Evolutionary conservation across 2,113 vertebrate species (phyloP), one percentile per base, ranked within the genome.

Genomic region (Amphilophus citrinellus): DNA sequence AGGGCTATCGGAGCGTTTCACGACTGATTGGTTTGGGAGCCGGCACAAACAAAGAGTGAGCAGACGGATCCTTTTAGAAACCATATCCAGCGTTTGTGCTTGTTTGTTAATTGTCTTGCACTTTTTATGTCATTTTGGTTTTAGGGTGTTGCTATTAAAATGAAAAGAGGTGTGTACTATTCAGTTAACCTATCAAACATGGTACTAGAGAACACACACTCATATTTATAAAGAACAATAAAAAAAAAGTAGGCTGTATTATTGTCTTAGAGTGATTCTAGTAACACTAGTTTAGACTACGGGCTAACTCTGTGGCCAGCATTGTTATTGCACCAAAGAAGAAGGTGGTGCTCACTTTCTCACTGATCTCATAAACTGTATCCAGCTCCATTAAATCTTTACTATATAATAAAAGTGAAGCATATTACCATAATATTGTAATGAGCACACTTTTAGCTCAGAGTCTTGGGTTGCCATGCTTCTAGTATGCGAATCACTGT

Each of bases 401-500:
- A 89, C 77, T 71, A 15, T 87, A 88, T 62, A 73, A 89, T 93
- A 84, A 88, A 86, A 85, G 13, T 47, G 32, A 62, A 81, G 76
- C 59, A 80, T 65, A 84, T 88, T 47, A 87, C 85, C 77, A 80
- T 92, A 83, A 89, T 87, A 86, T 68, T 76, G 56, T 88, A 89
- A 88, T 85, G 79, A 63, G 27, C 50, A 32, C 61, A 76, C 47
- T 80, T 56, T 82, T 66, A n/a, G 57, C 17, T 76, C 7, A 53
- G 27, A 10, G 42, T 61, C n/a, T 83, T 35, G 4, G 68, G 68
- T 44, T 17, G 20, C 6, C 39, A 9, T 18, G 13, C 63, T 89
- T 93, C 87, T 87, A 77, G 88, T 86, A 92, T 87, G 92, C 93
- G 97, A 86, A 95, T 88, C 92, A 30, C 92, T 92, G 92, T 90